phyloP scores from a whole-genome alignment of 64 coral and sea anemone genomes.

The Montipora efflorescens region DNA sequence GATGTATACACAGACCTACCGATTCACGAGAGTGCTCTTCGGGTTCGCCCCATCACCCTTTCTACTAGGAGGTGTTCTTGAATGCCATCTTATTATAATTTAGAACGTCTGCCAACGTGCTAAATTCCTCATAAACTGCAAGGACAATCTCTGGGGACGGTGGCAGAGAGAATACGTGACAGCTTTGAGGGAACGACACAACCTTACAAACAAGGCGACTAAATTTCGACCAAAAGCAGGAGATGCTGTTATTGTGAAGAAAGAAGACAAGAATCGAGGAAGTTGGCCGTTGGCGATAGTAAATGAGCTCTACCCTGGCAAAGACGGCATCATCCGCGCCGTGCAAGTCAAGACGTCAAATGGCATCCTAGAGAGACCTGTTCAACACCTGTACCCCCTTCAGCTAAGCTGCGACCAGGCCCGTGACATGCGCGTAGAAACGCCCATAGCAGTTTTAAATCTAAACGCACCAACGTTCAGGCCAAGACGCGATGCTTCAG shows the following conservation, averaged over 20 bases:
- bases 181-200: too few relatives aligned
- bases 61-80: slow-evolving; percentile 34
- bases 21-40: slow-evolving; percentile 46
- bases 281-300: slow-evolving; percentile 10
- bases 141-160: too few relatives aligned
- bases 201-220: too few relatives aligned
- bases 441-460: neutral
- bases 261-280: slow-evolving; percentile 4
- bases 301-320: neutral
- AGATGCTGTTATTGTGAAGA: neutral
- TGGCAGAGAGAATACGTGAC: too few relatives aligned
- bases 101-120: too few relatives aligned
- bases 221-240: too few relatives aligned
- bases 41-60: slow-evolving; percentile 35
- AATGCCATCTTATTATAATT: slow-evolving; percentile 28
- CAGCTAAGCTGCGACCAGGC: neutral
- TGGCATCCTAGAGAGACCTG: neutral
- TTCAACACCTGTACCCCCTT: slow-evolving; percentile 1
- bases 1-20: neutral
- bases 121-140: too few relatives aligned
- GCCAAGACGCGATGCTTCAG: slow-evolving; percentile 2
- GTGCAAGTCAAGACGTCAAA: neutral
- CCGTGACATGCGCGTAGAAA: neutral
- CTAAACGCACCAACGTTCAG: neutral
- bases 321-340: neutral